phyloP scores from a whole-genome alignment of 2,797 vertebrate genomes.

The Gobio occitaniae region DNA sequence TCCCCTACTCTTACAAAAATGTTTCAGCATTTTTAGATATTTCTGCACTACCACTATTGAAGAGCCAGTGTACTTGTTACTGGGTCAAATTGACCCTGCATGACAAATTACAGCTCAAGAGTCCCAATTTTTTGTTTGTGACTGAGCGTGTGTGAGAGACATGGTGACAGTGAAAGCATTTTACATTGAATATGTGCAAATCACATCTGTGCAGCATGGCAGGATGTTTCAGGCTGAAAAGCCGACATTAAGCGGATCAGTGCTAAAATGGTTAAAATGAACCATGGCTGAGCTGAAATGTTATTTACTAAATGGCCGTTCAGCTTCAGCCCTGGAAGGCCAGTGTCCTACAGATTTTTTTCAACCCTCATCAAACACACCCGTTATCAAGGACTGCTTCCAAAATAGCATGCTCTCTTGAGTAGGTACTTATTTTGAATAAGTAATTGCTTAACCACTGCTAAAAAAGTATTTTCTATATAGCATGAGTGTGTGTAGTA shows the following conservation, averaged over 20 bases:
- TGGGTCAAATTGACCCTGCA: background rate
- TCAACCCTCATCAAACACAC: background rate
- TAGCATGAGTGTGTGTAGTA: no score
- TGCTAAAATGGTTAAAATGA: background rate
- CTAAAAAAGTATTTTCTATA: no score
- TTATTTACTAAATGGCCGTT: background rate
- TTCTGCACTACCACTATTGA: background rate
- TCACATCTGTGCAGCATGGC: slow-evolving; percentile 5
- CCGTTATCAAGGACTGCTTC: background rate
- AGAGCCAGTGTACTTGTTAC: background rate
- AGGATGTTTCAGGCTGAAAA: slow-evolving; percentile 5
- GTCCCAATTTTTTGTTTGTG: background rate
- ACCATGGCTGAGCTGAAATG: no score
- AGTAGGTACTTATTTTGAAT: no score
- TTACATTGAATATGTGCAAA: background rate
- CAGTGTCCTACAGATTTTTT: background rate
- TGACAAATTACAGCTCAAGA: slow-evolving; percentile 13
- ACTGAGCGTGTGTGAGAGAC: background rate
- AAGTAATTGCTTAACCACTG: no score
- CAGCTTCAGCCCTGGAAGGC: background rate
- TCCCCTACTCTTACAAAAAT: background rate
- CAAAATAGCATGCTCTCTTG: no score
- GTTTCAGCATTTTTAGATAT: background rate
- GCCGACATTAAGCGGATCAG: background rate
- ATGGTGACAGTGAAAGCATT: background rate